Conservation (phyloP, 1,140 invertebrate genomes). For the Diabrotica undecimpunctata region DNA sequence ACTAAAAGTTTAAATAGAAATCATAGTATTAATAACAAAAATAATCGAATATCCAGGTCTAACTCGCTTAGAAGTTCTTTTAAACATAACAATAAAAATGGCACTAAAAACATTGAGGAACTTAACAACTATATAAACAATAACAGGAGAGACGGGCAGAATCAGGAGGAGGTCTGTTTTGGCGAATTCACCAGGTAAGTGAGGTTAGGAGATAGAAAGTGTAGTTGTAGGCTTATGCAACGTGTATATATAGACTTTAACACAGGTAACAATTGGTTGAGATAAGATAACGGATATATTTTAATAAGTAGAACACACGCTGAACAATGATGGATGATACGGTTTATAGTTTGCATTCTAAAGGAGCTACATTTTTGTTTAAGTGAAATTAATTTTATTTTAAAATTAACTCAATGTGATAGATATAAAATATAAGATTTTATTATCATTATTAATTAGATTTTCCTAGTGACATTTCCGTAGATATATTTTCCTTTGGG, state of each 20-base stretch:
- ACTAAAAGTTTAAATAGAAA: constrained; percentile 14
- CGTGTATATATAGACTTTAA: too few relatives aligned
- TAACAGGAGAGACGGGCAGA: not conserved
- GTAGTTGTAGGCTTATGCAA: not conserved
- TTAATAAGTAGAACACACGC: not conserved
- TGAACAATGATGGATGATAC: too few relatives aligned
- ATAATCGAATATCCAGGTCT: constrained; percentile 4
- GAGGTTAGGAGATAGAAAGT: not conserved
- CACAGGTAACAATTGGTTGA: constrained; percentile 4
- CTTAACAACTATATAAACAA: constrained; percentile 8
- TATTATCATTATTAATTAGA: too few relatives aligned
- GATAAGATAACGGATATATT: constrained; percentile 10
- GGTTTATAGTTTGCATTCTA: too few relatives aligned
- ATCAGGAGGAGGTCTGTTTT: constrained; percentile 8
- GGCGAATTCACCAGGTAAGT: constrained; percentile 18
- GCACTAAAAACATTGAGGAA: not conserved
- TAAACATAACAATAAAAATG: constrained; percentile 13
- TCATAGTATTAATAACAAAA: constrained; percentile 6
- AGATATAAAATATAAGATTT: too few relatives aligned
- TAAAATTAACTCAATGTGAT: too few relatives aligned
- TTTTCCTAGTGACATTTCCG: too few relatives aligned
- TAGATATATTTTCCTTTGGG: too few relatives aligned
- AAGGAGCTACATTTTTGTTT: too few relatives aligned
- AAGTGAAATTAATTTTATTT: too few relatives aligned
- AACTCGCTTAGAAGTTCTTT: constrained; percentile 13